phyloP scores from a whole-genome alignment of 2,888 invertebrate species.

The Nemoura dubitans region DNA sequence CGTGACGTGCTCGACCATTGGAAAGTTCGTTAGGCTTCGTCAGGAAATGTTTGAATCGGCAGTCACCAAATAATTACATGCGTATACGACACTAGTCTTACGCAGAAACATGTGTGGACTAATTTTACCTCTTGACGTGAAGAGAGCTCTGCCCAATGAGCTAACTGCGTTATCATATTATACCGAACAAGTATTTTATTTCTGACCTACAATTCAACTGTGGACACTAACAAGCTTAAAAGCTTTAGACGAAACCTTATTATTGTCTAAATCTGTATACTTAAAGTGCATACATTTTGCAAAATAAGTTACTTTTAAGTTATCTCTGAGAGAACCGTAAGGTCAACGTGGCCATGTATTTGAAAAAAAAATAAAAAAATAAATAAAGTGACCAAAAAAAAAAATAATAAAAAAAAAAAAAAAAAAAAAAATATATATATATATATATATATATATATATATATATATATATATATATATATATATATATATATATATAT shows the following conservation, averaged over 20 bases:
- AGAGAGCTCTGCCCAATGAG: not conserved
- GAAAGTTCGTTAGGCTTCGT: too few species aligned
- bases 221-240: not conserved
- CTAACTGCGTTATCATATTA: not conserved
- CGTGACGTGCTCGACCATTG: not conserved
- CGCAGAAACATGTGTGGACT: not conserved
- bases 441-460: too few species aligned
- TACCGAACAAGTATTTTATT: not conserved
- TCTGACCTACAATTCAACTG: not conserved
- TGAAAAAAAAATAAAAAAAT: too few species aligned
- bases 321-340: not conserved
- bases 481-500: too few species aligned
- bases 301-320: conserved; percentile 1
- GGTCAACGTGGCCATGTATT: not conserved
- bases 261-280: not conserved
- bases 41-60: not conserved
- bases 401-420: too few species aligned
- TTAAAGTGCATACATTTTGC: not conserved
- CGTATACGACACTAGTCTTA: too few species aligned
- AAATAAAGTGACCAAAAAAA: too few species aligned
- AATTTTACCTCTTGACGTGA: not conserved
- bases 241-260: not conserved
- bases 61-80: not conserved
- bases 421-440: too few species aligned
- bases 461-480: too few species aligned